Conservation (phyloP, 92 coral and sea anemone species). For the Isaurus tuberculatus region DNA sequence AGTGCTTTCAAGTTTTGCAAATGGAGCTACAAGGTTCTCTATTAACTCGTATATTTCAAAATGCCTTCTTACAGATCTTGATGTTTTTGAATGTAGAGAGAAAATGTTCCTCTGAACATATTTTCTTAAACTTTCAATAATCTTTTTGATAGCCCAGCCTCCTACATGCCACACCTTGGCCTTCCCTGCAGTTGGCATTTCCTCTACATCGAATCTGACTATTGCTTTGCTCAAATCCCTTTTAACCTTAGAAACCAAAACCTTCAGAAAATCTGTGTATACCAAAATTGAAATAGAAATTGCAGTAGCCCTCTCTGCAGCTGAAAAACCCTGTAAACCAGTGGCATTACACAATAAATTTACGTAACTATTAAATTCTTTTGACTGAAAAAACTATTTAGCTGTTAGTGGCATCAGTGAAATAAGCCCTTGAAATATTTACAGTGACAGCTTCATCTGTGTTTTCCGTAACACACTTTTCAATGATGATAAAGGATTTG, state of each 20-base stretch:
- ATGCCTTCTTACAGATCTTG: not conserved
- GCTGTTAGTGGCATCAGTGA: not conserved
- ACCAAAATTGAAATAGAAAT: no score
- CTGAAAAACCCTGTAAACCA: no score
- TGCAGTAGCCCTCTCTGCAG: no score
- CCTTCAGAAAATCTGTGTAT: not conserved
- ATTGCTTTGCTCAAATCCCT: not conserved
- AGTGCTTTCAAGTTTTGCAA: not conserved
- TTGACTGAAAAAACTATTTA: not conserved
- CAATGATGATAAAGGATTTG: not conserved
- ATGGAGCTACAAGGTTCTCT: conserved; percentile 22
- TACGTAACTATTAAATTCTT: not conserved
- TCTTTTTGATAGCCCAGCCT: conserved; percentile 54
- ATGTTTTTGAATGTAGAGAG: conserved; percentile 12
- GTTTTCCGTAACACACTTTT: not conserved
- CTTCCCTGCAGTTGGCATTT: conserved; percentile 21
- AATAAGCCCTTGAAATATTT: not conserved
- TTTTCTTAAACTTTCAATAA: conserved; percentile 16
- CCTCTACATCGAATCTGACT: conserved; percentile 23
- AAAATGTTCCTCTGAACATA: conserved; percentile 24
- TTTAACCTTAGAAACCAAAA: not conserved
- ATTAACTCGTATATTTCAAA: conserved; percentile 28
- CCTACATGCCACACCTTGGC: conserved; percentile 51
- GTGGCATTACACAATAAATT: no score
- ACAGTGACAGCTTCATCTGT: not conserved